These are phyloP conservation scores for Luperina nickerlii DNA, from an alignment of 2,888 invertebrate species.

Conservation along the genomic window DNA sequence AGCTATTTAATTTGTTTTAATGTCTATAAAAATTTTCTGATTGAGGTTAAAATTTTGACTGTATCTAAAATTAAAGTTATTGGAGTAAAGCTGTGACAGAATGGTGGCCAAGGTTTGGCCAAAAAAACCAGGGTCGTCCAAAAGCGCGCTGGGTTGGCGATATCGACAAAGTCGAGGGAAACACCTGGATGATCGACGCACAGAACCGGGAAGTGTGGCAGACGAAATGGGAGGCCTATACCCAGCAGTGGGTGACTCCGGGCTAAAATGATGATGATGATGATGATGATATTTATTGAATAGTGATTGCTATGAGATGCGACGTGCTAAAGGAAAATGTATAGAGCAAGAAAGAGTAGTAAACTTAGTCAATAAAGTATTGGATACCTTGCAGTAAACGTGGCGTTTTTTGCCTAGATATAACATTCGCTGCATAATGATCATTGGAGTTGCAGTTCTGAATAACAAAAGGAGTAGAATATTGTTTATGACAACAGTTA, in stretches of 20 bases:
- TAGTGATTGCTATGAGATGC: background rate
- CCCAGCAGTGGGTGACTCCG: no score
- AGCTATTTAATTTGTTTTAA: background rate
- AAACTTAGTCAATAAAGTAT: background rate
- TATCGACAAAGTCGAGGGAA: no score
- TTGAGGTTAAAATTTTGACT: no score
- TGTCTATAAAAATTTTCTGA: background rate
- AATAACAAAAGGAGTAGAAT: background rate
- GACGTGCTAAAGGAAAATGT: background rate
- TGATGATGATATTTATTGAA: background rate
- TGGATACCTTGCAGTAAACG: constrained; percentile 1
- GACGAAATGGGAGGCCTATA: no score
- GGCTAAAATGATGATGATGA: no score
- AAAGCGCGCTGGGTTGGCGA: no score
- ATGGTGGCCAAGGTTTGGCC: no score
- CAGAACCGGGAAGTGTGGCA: no score
- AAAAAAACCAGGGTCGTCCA: no score
- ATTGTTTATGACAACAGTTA: background rate
- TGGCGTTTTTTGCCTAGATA: background rate
- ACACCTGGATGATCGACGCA: no score
- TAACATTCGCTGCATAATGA: background rate
- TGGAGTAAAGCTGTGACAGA: no score
- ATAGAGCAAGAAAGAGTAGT: background rate
- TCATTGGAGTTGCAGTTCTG: constrained; percentile 12
- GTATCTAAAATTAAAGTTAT: background rate